Base-by-base conservation (phyloP, 2,888 invertebrate genomes). In the Ptychoptera albimana region DNA sequence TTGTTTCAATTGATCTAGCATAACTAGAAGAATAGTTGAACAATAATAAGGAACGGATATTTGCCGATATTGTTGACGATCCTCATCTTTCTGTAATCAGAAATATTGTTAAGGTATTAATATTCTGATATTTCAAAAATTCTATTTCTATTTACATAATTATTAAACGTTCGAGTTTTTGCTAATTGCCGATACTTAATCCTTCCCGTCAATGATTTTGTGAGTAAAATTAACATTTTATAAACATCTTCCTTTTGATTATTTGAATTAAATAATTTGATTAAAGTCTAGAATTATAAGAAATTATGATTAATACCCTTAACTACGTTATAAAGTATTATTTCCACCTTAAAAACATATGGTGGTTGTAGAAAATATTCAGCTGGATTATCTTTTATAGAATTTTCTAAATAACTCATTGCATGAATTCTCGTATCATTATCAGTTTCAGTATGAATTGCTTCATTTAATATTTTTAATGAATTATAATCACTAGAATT, bases 301-400 rank as follows among this genome's bases (percentile, higher is more conserved):
- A 30, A 30, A 30, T n/a, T n/a, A n/a, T n/a, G n/a, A n/a, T n/a
- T n/a, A n/a, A n/a, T n/a, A n/a, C n/a, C n/a, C n/a, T n/a, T 30
- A 9, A 45, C 32, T 42, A 8, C 29, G 14, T n/a, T n/a, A n/a
- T n/a, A n/a, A n/a, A n/a, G n/a, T n/a, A n/a, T n/a, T n/a, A n/a
- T n/a, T n/a, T n/a, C n/a, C n/a, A n/a, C n/a, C 23, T 56, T 54
- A 31, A 59, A 59, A n/a, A 63, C 53, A 41, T 60, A 52, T 8
- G 66, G 66, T 1, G 57, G 48, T 48, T 66, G 66, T 1, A 65
- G 50, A 16, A 64, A 53, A 45, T 60, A 63, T 42, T 66, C 66
- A 0, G 56, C 51, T 1, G 66, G 64, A 52, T 61, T 66, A 44
- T 66, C 66, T 11, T 43, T 39, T 32, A 66, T 52, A 5, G 57